These are phyloP conservation scores for Merluccius polli DNA, from an alignment of 2,797 vertebrate genomes.

Conservation along the genomic window DNA sequence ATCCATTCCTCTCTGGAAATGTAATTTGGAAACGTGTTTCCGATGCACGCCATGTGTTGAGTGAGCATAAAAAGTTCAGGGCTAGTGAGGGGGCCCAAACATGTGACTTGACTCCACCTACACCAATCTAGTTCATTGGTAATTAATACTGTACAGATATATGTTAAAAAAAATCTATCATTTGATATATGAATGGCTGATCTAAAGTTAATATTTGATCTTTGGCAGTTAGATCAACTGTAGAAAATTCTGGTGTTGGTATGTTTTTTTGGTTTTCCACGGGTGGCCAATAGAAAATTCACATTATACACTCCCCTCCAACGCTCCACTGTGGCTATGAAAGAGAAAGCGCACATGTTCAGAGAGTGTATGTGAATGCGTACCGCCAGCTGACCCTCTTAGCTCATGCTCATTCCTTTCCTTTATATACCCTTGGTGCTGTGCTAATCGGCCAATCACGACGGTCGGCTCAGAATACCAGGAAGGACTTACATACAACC, in stretches of 20 bases:
- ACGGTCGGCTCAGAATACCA: neutral
- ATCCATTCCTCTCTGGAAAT: constrained; percentile 34
- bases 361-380: too few species aligned
- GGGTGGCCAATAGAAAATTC: neutral
- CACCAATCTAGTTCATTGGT: neutral
- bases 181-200: neutral
- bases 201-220: neutral
- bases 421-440: neutral
- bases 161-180: neutral
- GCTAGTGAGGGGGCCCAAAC: neutral
- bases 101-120: neutral
- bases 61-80: neutral
- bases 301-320: neutral
- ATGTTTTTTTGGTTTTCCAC: too few species aligned
- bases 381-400: too few species aligned
- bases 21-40: constrained; percentile 30
- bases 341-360: too few species aligned
- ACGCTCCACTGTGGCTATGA: too few species aligned
- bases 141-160: neutral
- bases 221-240: neutral
- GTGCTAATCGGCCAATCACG: neutral
- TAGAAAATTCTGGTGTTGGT: neutral
- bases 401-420: neutral
- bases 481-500: neutral
- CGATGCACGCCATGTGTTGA: constrained; percentile 21